These are phyloP conservation scores for Trachelus iudaicus DNA, from an alignment of 2,888 invertebrate genomes.

Conservation along the genomic window DNA sequence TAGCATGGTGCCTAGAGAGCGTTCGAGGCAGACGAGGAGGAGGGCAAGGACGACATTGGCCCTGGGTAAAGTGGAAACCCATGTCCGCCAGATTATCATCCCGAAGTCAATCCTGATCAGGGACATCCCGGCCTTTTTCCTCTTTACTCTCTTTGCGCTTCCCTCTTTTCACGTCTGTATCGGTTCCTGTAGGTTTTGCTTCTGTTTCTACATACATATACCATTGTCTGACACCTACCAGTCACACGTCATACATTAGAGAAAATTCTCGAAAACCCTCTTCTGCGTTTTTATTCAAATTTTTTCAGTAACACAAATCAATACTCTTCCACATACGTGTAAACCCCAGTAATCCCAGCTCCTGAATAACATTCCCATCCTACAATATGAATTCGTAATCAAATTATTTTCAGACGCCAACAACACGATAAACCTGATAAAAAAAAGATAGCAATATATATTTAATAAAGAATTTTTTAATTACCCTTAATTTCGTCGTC, in stretches of 20 bases:
- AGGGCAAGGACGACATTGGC: constrained; percentile 22
- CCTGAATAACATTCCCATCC: too few relatives aligned
- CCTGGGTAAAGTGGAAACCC: constrained; percentile 62
- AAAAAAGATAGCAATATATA: too few relatives aligned
- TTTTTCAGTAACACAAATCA: neutral
- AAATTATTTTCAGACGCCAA: too few relatives aligned
- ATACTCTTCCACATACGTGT: neutral
- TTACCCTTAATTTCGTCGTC: too few relatives aligned
- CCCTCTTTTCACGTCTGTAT: constrained; percentile 17
- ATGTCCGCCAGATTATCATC: constrained; percentile 64
- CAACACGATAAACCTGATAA: too few relatives aligned
- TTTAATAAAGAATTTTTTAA: too few relatives aligned
- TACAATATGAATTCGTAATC: too few relatives aligned
- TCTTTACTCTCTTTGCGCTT: constrained; percentile 18
- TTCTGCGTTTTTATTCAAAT: neutral
- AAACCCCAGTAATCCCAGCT: too few relatives aligned
- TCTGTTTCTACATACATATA: neutral
- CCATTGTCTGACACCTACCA: neutral
- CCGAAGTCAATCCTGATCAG: constrained; percentile 63
- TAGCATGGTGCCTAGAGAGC: neutral
- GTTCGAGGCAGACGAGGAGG: neutral
- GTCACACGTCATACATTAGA: neutral
- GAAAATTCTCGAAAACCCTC: neutral
- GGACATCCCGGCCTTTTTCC: constrained; percentile 25
- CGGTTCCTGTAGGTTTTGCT: neutral